phyloP scores from a whole-genome alignment of 2,888 invertebrate species.

The Neoascia interrupta region DNA sequence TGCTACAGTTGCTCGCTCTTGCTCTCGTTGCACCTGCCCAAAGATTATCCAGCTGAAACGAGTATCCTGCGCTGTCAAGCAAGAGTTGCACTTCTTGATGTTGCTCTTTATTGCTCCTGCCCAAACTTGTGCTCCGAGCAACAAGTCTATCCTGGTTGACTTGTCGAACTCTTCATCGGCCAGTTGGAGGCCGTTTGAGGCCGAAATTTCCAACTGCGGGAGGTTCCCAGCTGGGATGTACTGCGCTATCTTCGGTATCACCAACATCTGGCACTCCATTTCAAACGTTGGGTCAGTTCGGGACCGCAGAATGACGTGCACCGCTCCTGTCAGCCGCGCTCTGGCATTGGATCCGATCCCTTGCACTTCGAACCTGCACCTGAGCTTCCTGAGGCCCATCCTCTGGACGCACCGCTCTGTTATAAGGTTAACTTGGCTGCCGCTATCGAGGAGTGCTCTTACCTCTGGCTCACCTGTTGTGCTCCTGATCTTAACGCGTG shows the following conservation, averaged over 20 bases:
- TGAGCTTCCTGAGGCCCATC: constrained; percentile 1
- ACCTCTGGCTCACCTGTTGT: not conserved
- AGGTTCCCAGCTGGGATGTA: not conserved
- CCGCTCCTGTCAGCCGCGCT: not conserved
- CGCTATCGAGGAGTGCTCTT: constrained; percentile 14
- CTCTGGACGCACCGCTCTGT: constrained; percentile 4
- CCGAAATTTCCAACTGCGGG: not conserved
- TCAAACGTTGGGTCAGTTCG: not conserved
- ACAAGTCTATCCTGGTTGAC: not conserved
- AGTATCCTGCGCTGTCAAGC: constrained; percentile 13
- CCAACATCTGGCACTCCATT: not conserved
- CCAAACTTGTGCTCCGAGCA: constrained; percentile 21
- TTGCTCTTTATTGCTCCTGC: constrained; percentile 4
- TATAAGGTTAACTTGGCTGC: constrained; percentile 8
- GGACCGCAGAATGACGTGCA: not conserved
- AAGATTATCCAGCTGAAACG: constrained; percentile 13
- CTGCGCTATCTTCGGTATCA: not conserved
- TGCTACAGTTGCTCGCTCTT: constrained; percentile 1
- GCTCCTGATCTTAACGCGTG: not conserved
- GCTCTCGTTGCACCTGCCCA: not conserved
- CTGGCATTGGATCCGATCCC: constrained; percentile 1
- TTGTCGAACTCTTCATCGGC: constrained; percentile 4
- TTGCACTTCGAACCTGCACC: not conserved
- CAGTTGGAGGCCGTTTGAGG: not conserved
- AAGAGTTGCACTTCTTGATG: not conserved